These are phyloP conservation scores for Hofmannophila pseudospretella DNA, from an alignment of 2,888 invertebrate species.

Conservation along the genomic window DNA sequence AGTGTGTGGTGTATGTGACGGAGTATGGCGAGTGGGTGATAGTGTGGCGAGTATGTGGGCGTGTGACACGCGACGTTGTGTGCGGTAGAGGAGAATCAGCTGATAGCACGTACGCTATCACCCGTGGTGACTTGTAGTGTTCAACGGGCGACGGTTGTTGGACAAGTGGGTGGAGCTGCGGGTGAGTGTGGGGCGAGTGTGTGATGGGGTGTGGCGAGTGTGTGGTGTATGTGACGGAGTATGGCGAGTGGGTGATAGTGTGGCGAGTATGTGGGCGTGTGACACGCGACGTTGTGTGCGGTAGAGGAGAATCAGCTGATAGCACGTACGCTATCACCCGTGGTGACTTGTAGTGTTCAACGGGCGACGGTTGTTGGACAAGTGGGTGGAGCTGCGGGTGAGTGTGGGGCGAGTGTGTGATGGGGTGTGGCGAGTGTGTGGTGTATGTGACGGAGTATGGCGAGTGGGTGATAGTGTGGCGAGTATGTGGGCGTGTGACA, in stretches of 20 bases:
- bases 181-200: too few species aligned
- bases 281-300: slow-evolving; percentile 97
- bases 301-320: slow-evolving; percentile 87
- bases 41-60: slow-evolving; percentile 72
- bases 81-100: slow-evolving; percentile 91
- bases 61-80: slow-evolving; percentile 12
- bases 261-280: too few species aligned
- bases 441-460: too few species aligned
- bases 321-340: slow-evolving; percentile 96
- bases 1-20: too few species aligned
- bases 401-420: slow-evolving; percentile 96
- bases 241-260: too few species aligned
- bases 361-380: slow-evolving; percentile 92
- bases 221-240: too few species aligned
- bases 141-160: slow-evolving; percentile 93
- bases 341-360: slow-evolving; percentile 96
- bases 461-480: too few species aligned
- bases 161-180: slow-evolving; percentile 94
- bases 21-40: too few species aligned
- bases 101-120: slow-evolving; percentile 95
- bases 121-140: too few species aligned
- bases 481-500: too few species aligned
- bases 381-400: slow-evolving; percentile 90
- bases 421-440: too few species aligned
- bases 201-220: too few species aligned